phyloP scores from a whole-genome alignment of 2,113 vertebrate species.

The Pao palembangensis region DNA sequence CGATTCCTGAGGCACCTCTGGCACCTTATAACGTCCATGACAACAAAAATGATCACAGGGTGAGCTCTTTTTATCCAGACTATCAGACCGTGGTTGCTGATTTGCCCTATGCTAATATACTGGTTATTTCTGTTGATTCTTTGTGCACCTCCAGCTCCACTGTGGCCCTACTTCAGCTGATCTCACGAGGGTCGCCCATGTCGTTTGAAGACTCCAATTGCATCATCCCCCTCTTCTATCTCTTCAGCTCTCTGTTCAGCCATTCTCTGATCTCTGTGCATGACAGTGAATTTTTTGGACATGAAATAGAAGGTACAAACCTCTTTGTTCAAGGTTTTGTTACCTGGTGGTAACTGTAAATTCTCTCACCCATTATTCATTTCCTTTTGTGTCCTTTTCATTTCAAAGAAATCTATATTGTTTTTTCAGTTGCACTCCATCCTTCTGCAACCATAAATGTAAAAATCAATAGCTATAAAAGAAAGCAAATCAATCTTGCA shows the following conservation, averaged over 20 bases:
- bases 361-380: not conserved
- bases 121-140: not conserved
- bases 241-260: slow-evolving; percentile 97
- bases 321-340: slow-evolving; percentile 10
- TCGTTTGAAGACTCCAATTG: slow-evolving; percentile 91
- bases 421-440: not conserved
- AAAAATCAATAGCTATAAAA: slow-evolving; percentile 45
- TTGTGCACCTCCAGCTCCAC: slow-evolving; percentile 78
- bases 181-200: slow-evolving; percentile 95
- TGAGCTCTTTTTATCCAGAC: slow-evolving; percentile 59
- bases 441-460: slow-evolving; percentile 18
- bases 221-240: slow-evolving; percentile 97
- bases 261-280: slow-evolving; percentile 98
- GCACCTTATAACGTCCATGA: slow-evolving; percentile 97
- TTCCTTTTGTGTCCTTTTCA: not conserved
- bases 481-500: slow-evolving; percentile 12
- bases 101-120: not conserved
- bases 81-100: too few species aligned
- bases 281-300: slow-evolving; percentile 96
- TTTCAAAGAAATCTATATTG: not conserved
- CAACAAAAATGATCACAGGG: slow-evolving; percentile 97
- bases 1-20: slow-evolving; percentile 95
- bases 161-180: slow-evolving; percentile 92
- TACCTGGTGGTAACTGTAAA: not conserved
- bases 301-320: slow-evolving; percentile 84